phyloP scores from a whole-genome alignment of 2,888 invertebrate species.

The Oxystoma pomonae region DNA sequence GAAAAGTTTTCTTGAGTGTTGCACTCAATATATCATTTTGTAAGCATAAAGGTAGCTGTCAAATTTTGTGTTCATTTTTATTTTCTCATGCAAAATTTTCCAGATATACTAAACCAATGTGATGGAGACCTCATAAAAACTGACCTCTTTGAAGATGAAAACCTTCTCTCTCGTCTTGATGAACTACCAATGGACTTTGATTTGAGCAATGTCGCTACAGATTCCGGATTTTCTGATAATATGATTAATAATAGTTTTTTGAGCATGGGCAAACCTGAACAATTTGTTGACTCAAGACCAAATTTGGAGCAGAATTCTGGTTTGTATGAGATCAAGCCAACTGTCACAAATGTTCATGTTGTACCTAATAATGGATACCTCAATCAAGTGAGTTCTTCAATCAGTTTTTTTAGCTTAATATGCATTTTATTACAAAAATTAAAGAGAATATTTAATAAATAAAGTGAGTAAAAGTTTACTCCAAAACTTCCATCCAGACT shows the following conservation, averaged over 20 bases:
- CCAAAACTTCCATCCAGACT: too few relatives aligned
- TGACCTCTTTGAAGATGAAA: conserved; percentile 52
- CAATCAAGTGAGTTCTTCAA: too few relatives aligned
- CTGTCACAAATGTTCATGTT: neutral
- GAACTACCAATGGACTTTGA: conserved; percentile 51
- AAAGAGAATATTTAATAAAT: too few relatives aligned
- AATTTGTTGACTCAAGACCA: too few relatives aligned
- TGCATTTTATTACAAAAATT: too few relatives aligned
- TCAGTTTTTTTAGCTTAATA: too few relatives aligned
- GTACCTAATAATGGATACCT: neutral
- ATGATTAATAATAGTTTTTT: neutral
- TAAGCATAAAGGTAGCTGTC: too few relatives aligned
- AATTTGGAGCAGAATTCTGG: neutral
- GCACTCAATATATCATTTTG: neutral
- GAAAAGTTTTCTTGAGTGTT: neutral
- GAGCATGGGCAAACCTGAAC: neutral
- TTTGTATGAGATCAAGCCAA: neutral
- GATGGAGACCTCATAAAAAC: conserved; percentile 61
- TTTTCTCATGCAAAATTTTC: conserved; percentile 4
- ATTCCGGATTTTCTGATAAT: neutral
- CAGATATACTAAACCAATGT: conserved; percentile 61
- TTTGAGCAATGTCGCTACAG: conserved; percentile 39
- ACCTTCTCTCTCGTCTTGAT: conserved; percentile 49
- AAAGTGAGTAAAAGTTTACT: too few relatives aligned
- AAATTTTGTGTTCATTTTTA: too few relatives aligned